Evolutionary conservation across 2,888 invertebrate genomes (phyloP), one percentile per base, ranked within the genome.

Genomic region (Thumatha senex): DNA sequence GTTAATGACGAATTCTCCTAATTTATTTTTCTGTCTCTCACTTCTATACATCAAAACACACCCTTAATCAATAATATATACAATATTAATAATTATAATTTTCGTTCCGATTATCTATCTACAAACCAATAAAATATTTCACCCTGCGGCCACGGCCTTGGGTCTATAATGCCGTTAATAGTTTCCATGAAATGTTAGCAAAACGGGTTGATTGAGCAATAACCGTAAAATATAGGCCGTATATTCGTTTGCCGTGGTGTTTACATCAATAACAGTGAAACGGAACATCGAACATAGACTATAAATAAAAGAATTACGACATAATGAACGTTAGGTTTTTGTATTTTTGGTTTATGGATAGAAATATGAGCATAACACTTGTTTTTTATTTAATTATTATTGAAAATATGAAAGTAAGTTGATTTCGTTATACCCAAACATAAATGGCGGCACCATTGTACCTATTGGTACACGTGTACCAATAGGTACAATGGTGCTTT

Each of bases 161-260:
- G 56, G 51, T 53, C 49, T 54, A 44, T 7, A 7, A 14, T 44
- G 30, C 67, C 49, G 46, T 60, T 59, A 57, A 47, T 52, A 50
- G 56, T 56, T 64, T 50, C 47, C 43, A 56, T 61, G 47, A 54
- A 54, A 49, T 59, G 65, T 67, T 69, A 51, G 59, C 69, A 54
- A 55, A 67, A 54, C 62, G 50, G 41, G 59, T 58, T 65, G 59
- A 65, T 67, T 54, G 49, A 58, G 54, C 48, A 47, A 68, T 65
- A 61, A 69, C 45, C 69, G 57, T 67, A 62, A 67, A 65, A 40
- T 48, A 40, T 43, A 51, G 15, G 45, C 18, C 5, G 30, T 49
- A 45, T 46, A 24, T 12, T 42, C 36, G 50, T 39, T 52, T 39
- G 47, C 54, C 50, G 53, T 29, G 42, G 46, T 64, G 57, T 65